A percentile compares a stretch with the other conserved stretches of the same genome.
Evolutionary conservation across 2,888 invertebrate species (phyloP).

Genomic region (Brenthis hecate): DNA sequence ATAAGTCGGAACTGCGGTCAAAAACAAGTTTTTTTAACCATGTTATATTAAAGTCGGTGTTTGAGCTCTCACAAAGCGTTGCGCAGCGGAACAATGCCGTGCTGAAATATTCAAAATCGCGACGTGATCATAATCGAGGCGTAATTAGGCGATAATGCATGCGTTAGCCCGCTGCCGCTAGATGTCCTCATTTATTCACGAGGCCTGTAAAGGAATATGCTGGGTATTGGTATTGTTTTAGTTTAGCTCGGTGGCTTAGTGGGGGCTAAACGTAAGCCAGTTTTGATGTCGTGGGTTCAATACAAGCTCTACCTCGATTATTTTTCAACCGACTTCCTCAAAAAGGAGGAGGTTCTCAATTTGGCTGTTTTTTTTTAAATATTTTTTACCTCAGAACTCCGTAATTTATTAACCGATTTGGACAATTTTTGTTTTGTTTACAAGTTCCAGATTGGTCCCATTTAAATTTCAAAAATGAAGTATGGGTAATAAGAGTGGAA

Average conservation of each 20-base stretch:
- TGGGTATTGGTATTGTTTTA: slow-evolving; percentile 15
- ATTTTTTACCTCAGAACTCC: too few species aligned
- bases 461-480: too few species aligned
- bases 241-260: neutral
- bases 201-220: slow-evolving; percentile 24
- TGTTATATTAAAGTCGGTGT: slow-evolving; percentile 32
- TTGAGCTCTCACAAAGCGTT: slow-evolving; percentile 47
- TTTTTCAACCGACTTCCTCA: neutral
- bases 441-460: too few species aligned
- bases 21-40: slow-evolving; percentile 21
- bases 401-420: too few species aligned
- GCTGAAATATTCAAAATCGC: slow-evolving; percentile 58
- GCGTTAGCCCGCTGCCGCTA: slow-evolving; percentile 39
- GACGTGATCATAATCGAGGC: slow-evolving; percentile 55
- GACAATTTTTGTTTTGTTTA: too few species aligned
- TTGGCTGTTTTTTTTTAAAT: too few species aligned
- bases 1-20: slow-evolving; percentile 8
- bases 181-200: slow-evolving; percentile 35
- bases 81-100: slow-evolving; percentile 48
- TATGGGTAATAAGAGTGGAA: too few species aligned
- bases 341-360: too few species aligned
- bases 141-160: slow-evolving; percentile 54
- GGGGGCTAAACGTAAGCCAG: slow-evolving; percentile 2
- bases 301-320: neutral
- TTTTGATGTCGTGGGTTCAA: neutral